A percentile compares a stretch with the other conserved stretches of the same genome.
Evolutionary conservation across 2,888 invertebrate species (phyloP).

Genomic region (Lepidonotus clava): DNA sequence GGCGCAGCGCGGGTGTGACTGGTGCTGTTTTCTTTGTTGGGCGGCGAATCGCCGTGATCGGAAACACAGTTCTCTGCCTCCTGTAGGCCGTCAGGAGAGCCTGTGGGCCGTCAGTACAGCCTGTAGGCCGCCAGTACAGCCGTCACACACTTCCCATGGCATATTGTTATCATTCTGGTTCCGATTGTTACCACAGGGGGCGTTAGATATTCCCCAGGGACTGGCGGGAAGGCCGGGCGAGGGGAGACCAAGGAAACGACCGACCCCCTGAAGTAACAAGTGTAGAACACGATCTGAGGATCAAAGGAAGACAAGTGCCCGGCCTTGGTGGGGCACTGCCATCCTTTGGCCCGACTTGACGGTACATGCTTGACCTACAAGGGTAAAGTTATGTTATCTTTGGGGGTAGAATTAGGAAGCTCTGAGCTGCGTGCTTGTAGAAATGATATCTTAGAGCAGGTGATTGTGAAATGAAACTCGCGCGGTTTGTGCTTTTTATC

Average conservation of each 20-base stretch:
- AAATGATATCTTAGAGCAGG: constrained; percentile 7
- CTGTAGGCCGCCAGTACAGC: too few relatives aligned
- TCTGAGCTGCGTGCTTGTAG: too few relatives aligned
- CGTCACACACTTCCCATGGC: too few relatives aligned
- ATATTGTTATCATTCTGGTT: constrained; percentile 14
- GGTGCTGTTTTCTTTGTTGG: constrained; percentile 40
- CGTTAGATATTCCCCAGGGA: background rate
- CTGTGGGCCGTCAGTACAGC: too few relatives aligned
- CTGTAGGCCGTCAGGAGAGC: background rate
- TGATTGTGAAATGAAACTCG: constrained; percentile 34
- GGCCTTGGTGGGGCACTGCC: background rate
- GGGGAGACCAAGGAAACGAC: background rate
- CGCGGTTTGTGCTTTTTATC: background rate
- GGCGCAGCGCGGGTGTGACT: constrained; percentile 28
- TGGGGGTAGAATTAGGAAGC: constrained; percentile 17
- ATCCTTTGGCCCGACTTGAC: background rate
- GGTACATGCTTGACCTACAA: background rate
- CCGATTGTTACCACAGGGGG: background rate
- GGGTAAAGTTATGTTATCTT: constrained; percentile 18
- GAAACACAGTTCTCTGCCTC: constrained; percentile 16
- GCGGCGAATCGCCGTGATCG: background rate
- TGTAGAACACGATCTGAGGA: constrained; percentile 13
- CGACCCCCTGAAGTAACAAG: background rate
- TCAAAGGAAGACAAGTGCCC: background rate
- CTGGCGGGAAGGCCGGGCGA: background rate